Percentiles rank a stretch among this genome's conserved stretches.
These are phyloP conservation scores for Desmodus rotundus DNA, from an alignment of 2,113 vertebrate species.

Conservation along the genomic window DNA sequence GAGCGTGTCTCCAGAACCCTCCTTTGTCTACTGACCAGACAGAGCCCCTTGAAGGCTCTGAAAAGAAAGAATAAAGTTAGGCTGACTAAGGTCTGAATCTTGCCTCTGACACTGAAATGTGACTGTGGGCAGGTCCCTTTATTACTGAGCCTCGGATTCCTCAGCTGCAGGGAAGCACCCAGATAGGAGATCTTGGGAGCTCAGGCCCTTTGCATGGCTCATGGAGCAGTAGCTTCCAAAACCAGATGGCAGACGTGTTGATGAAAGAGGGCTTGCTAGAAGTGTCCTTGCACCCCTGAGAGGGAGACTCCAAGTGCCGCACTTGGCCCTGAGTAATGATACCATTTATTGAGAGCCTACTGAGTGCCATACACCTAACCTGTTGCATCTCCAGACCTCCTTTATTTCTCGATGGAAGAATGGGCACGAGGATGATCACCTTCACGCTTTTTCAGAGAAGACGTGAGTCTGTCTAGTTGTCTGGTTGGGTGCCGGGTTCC, in stretches of 20 bases:
- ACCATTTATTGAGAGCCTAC: not conserved
- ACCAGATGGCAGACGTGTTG: not conserved
- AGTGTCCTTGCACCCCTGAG: not conserved
- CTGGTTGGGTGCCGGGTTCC: not conserved
- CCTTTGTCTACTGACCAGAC: not conserved
- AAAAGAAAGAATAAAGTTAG: not conserved
- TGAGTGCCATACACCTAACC: not conserved
- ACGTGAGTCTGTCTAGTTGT: not conserved
- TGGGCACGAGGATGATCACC: accelerated
- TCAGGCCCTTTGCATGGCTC: not conserved
- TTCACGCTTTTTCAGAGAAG: not conserved
- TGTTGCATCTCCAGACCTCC: not conserved
- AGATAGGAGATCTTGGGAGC: not conserved
- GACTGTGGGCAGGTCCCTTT: not conserved
- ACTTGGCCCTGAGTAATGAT: not conserved
- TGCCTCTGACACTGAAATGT: not conserved
- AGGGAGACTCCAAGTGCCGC: not conserved
- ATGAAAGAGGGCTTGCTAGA: not conserved
- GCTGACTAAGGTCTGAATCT: not conserved
- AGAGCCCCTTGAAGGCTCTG: not conserved
- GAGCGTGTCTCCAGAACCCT: not conserved
- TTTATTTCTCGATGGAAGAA: not conserved
- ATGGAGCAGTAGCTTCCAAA: not conserved
- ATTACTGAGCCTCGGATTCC: not conserved
- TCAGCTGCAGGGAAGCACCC: not conserved